Percentiles rank a stretch among this genome's conserved stretches.
Conservation (phyloP, 1,140 invertebrate genomes). For the Hirudo medicinalis region DNA sequence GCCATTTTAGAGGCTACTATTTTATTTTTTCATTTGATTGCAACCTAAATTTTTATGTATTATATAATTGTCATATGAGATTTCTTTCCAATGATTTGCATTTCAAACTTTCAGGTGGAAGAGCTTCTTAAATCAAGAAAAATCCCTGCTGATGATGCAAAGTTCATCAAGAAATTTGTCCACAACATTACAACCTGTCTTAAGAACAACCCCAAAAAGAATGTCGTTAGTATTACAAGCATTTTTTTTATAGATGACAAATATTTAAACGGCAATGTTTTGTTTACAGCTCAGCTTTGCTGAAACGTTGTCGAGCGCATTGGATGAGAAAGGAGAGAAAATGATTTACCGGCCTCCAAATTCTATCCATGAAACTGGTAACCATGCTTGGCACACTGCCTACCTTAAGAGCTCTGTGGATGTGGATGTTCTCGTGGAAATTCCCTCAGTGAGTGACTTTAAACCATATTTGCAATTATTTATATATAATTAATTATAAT, state of each 20-base stretch:
- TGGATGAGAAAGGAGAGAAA: not conserved
- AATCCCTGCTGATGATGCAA: not conserved
- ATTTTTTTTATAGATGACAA: not conserved
- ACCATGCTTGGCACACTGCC: not conserved
- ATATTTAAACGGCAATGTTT: not conserved
- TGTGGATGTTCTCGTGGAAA: constrained; percentile 2
- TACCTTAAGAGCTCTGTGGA: not conserved
- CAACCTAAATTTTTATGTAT: too few species aligned
- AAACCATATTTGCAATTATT: not conserved
- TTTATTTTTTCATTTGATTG: too few species aligned
- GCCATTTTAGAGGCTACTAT: too few species aligned
- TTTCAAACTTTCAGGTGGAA: not conserved
- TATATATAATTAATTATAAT: not conserved
- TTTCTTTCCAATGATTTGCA: too few species aligned
- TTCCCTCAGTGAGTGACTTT: not conserved
- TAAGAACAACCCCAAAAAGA: constrained; percentile 5
- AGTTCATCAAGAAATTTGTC: not conserved
- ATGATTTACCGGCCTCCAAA: constrained; percentile 2
- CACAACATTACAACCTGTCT: not conserved
- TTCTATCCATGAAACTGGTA: not conserved
- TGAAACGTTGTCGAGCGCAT: not conserved
- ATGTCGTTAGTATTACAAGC: not conserved
- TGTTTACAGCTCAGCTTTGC: not conserved
- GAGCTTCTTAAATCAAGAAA: not conserved
- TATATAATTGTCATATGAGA: too few species aligned